Evolutionary conservation across 2,797 vertebrate species (phyloP), one percentile per base, ranked within the genome.

Genomic region (Rhinatrema bivittatum): DNA sequence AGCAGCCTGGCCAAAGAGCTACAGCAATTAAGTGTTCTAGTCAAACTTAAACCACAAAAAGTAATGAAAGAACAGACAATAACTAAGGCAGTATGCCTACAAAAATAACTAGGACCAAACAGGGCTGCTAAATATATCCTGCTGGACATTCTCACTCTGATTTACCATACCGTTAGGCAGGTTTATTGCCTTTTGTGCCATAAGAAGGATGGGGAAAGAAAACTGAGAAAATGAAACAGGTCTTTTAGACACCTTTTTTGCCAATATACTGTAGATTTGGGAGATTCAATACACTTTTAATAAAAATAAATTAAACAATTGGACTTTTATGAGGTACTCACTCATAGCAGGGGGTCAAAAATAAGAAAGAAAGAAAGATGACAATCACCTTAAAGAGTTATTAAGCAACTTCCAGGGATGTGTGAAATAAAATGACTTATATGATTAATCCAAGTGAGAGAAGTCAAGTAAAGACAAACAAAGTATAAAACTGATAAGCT

Each of bases 361-460:
- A 6, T 43, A 7, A 51, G 7, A 36, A 10, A 41, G 23, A 41
- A 52, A 40, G 21, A 16, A 46, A 42, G 30, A 27, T 21, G 20
- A 42, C 37, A 16, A 28, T 34, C n/a, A 56, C 3, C 9, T 67
- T 46, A 51, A 42, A 36, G 27, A 25, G 10, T 8, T 41, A 15
- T 58, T 50, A 62, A 36, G 14, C 43, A 58, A 17, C 27, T 39
- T n/a, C 10, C 29, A 52, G 25, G 29, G 35, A 49, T 23, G 15
- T 35, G 44, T 46, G 38, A 72, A 63, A 48, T 49, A 28, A 55
- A 57, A 38, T 56, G 40, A 26, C 24, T 60, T 49, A 46, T 13
- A 39, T 48, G 42, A 66, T 66, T 64, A 61, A 63, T 28, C 32
- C 28, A 32, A 1, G 7, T 16, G 10, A 16, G 39, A 4, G 12